These are phyloP conservation scores for Umimayanthus kanabou DNA, from an alignment of 92 coral and sea anemone species.

Conservation along the genomic window DNA sequence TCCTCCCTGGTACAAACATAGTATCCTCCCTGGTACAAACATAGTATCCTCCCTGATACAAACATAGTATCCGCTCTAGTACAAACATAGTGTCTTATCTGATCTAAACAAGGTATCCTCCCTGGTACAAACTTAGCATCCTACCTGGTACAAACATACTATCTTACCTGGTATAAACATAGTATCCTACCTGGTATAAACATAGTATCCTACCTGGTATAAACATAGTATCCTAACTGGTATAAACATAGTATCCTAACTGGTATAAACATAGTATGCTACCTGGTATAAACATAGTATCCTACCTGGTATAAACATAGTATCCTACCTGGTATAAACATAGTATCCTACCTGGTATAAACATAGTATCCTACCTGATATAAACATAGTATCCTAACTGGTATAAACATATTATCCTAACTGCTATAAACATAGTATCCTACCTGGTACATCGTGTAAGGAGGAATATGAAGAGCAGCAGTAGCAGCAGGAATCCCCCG, in stretches of 20 bases:
- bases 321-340: slow-evolving; percentile 2
- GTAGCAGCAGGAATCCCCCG: slow-evolving; percentile 71
- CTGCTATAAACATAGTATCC: neutral
- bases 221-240: slow-evolving; percentile 33
- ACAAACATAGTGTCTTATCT: slow-evolving; percentile 8
- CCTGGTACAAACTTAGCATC: too few species aligned
- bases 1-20: slow-evolving; percentile 59
- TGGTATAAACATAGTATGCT: neutral
- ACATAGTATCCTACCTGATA: neutral
- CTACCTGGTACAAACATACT: neutral
- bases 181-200: neutral
- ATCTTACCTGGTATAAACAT: neutral
- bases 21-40: neutral
- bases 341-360: slow-evolving; percentile 19
- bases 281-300: too few species aligned
- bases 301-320: too few species aligned
- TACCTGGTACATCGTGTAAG: slow-evolving; percentile 73
- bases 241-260: slow-evolving; percentile 17
- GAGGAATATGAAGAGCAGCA: slow-evolving; percentile 63
- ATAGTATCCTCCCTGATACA: too few species aligned
- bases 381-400: neutral
- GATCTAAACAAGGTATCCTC: too few species aligned
- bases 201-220: too few species aligned
- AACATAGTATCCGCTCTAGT: slow-evolving; percentile 30
- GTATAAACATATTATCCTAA: neutral